Percentiles rank a stretch among this genome's conserved stretches.
Conservation (phyloP, 2,888 invertebrate genomes). For the Xiphydria camelus region DNA sequence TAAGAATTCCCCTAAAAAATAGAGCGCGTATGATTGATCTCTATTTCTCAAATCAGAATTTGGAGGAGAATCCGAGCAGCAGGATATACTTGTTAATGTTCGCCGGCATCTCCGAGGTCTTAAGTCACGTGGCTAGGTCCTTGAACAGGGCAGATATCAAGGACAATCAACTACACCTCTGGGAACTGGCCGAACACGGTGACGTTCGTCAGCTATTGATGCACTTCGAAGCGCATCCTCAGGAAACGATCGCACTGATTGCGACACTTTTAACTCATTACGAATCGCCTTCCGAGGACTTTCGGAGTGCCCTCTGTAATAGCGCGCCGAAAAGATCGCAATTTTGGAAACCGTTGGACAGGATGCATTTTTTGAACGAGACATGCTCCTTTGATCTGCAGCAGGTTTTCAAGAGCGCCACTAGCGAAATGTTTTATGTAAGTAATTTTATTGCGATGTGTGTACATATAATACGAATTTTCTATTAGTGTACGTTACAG, state of each 20-base stretch:
- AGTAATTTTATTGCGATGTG: conserved; percentile 12
- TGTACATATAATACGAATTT: neutral
- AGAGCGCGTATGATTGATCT: no score
- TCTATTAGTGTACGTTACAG: no score
- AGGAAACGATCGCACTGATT: conserved; percentile 39
- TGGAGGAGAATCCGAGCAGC: conserved; percentile 11
- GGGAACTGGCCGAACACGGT: conserved; percentile 39
- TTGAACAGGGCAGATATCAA: conserved; percentile 25
- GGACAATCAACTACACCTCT: conserved; percentile 29
- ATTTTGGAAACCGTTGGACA: conserved; percentile 35
- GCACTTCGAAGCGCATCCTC: conserved; percentile 39
- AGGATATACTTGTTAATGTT: conserved; percentile 32
- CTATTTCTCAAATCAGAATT: no score
- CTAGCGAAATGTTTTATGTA: conserved; percentile 41
- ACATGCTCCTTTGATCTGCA: conserved; percentile 46
- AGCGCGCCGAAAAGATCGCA: conserved; percentile 26
- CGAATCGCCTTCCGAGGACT: no score
- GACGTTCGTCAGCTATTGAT: conserved; percentile 42
- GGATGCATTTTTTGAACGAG: conserved; percentile 34
- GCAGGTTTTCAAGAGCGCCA: conserved; percentile 39
- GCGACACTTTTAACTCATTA: conserved; percentile 33
- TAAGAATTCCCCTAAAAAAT: no score
- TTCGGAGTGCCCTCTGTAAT: conserved; percentile 33
- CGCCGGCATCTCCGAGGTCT: conserved; percentile 38
- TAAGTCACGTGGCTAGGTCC: conserved; percentile 32